These are phyloP conservation scores for Gari tellinella DNA, from an alignment of 2,888 invertebrate species.

Conservation along the genomic window DNA sequence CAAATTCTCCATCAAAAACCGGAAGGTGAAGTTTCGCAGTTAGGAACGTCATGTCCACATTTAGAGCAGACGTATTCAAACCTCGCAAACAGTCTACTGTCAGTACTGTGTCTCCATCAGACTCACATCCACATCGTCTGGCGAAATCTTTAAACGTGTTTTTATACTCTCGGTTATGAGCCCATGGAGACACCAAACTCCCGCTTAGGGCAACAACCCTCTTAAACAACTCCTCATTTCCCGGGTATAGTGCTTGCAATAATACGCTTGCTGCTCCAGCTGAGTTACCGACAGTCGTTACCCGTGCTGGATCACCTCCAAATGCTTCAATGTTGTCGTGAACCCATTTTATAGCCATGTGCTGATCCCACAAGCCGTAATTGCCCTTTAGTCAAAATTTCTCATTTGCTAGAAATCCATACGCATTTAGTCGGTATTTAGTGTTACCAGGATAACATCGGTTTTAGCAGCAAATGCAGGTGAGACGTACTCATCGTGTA, in stretches of 20 bases:
- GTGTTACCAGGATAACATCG: constrained; percentile 85
- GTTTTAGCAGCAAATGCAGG: constrained; percentile 70
- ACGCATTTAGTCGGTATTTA: constrained; percentile 86
- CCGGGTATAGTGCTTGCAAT: constrained; percentile 38
- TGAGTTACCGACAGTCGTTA: constrained; percentile 92
- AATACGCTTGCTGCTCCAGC: constrained; percentile 84
- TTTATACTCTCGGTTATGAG: no score
- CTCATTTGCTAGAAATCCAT: constrained; percentile 85
- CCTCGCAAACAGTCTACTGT: background rate
- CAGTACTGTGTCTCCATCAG: constrained; percentile 2
- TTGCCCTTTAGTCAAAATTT: constrained; percentile 85
- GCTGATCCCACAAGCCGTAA: constrained; percentile 81
- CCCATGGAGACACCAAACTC: constrained; percentile 19
- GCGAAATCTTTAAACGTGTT: background rate
- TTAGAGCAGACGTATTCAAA: no score
- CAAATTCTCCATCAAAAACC: constrained; percentile 42
- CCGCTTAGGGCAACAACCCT: constrained; percentile 47
- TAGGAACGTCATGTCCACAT: background rate
- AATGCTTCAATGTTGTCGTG: constrained; percentile 90
- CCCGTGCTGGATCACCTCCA: constrained; percentile 90
- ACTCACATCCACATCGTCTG: constrained; percentile 23
- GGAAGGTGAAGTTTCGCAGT: constrained; percentile 29
- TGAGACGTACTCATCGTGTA: constrained; percentile 81
- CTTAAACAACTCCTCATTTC: constrained; percentile 28
- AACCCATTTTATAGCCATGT: no score